Evolutionary conservation across 2,888 invertebrate species (phyloP), one percentile per base, ranked within the genome.

Genomic region (Entomobrya proxima): DNA sequence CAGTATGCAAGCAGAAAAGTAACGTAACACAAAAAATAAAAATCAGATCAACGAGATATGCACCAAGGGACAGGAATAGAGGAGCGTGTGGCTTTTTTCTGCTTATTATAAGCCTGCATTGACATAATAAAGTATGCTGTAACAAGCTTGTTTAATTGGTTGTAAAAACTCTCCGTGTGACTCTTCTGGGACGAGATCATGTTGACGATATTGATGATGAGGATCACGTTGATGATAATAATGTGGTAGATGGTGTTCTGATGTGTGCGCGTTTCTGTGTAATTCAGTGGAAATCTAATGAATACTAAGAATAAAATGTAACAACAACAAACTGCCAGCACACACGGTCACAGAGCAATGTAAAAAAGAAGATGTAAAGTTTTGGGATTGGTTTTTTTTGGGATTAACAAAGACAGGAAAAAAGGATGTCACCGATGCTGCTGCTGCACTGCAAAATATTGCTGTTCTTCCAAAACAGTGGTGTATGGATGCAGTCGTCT

Each of bases 101-200:
- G 67, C 40, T 21, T 67, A 40, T 40, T 15, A 40, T 11, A 40
- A 40, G 44, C 32, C 30, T 9, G 5, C 13, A 47, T 47, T 13
- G 5, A 47, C n/a, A 13, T 35, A 67, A 21, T 47, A 74, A 32
- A 50, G 74, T 52, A 52, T 75, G 74, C 21, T 74, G 72, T 74
- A 74, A 75, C 74, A 75, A 52, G 52, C 74, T 75, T 50, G 74
- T 35, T 75, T 75, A 75, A 75, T 75, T 75, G 74, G 74, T 75
- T 75, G 74, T 75, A 75, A 75, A 75, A 75, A 75, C 35, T 76
- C 58, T 76, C 58, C 40, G 24, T 76, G 76, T 76, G 37, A 58
- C 40, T 76, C 21, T 75, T 37, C 40, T 58, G 7, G 30, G 69
- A 18, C 52, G 44, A 32, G 72, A 47, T 50, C 44, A 69, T 24